phyloP scores from a whole-genome alignment of 2,888 invertebrate species.

The Cetonia aurata region DNA sequence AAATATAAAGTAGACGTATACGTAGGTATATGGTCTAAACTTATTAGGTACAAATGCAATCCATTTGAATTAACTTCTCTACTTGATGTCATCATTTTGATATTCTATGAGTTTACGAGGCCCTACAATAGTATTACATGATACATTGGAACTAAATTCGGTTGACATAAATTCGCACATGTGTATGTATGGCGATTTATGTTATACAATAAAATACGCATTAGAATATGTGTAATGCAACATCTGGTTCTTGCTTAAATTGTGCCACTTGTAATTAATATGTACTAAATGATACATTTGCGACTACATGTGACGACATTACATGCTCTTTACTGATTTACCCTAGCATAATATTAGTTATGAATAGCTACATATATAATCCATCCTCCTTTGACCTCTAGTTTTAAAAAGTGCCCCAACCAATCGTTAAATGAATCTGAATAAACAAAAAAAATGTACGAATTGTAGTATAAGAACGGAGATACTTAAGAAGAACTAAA shows the following conservation, averaged over 20 bases:
- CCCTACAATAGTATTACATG: too few species aligned
- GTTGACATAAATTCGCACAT: constrained; percentile 7
- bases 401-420: neutral
- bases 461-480: neutral
- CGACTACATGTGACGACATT: neutral
- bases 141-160: too few species aligned
- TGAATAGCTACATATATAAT: too few species aligned
- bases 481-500: neutral
- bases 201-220: neutral
- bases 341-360: too few species aligned
- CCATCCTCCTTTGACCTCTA: too few species aligned
- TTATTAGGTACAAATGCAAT: too few species aligned
- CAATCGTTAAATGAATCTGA: neutral
- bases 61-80: too few species aligned
- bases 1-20: too few species aligned
- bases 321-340: neutral
- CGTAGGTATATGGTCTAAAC: too few species aligned
- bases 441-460: neutral
- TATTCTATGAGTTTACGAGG: too few species aligned
- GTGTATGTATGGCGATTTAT: neutral
- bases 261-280: neutral
- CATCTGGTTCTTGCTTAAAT: constrained; percentile 5
- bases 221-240: constrained; percentile 1
- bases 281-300: neutral
- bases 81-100: too few species aligned